phyloP scores from a whole-genome alignment of 2,113 vertebrate species.

The Rhinolophus ferrumequinum region DNA sequence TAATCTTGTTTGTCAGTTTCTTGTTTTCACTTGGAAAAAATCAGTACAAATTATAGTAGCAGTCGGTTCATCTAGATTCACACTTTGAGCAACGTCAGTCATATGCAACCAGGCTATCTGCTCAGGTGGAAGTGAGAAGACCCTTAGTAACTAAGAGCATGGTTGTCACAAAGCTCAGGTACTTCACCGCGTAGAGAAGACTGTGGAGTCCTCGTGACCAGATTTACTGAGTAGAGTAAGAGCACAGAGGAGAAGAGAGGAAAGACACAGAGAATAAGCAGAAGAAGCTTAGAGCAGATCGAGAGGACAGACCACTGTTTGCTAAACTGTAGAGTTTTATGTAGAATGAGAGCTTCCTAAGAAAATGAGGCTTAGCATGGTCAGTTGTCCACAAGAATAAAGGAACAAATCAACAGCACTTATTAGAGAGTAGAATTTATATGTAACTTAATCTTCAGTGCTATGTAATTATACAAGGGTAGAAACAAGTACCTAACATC shows the following conservation, averaged over 20 bases:
- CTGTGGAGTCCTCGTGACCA: rapidly evolving
- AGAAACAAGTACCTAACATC: not conserved
- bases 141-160: not conserved
- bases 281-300: not conserved
- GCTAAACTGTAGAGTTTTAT: not conserved
- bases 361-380: not conserved
- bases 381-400: not conserved
- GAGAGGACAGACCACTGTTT: not conserved
- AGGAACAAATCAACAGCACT: not conserved
- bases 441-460: not conserved
- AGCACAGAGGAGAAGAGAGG: not conserved
- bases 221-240: not conserved
- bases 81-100: not conserved
- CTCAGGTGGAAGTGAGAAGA: not conserved
- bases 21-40: conserved; percentile 44
- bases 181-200: not conserved
- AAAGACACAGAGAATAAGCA: not conserved
- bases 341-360: not conserved
- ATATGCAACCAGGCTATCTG: not conserved
- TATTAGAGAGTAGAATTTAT: not conserved
- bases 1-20: conserved; percentile 4
- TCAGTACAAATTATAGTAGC: not conserved
- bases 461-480: not conserved
- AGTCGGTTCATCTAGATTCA: not conserved
- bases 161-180: not conserved